Conservation (phyloP, 2,888 invertebrate species). For the Thysanoteuthis rhombus region DNA sequence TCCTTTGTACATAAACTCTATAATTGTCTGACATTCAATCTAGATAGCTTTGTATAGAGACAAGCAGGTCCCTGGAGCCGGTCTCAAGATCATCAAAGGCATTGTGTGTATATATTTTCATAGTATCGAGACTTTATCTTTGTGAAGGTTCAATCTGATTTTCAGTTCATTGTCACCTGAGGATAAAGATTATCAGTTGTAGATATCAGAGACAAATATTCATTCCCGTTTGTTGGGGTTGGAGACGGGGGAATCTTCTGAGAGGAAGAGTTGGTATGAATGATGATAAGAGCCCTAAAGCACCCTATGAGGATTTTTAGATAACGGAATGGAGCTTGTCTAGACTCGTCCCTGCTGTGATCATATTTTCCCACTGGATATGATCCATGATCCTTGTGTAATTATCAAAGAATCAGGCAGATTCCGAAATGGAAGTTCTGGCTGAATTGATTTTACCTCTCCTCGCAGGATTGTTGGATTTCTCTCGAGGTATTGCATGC, state of each 20-base stretch:
- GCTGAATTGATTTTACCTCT: background rate
- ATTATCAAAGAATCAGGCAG: background rate
- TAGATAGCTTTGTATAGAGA: background rate
- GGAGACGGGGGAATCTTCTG: background rate
- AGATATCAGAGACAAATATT: background rate
- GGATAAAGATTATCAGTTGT: background rate
- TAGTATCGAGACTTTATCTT: no score
- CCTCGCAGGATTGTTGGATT: background rate
- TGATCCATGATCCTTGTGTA: background rate
- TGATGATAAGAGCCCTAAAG: no score
- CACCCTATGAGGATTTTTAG: no score
- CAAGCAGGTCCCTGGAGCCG: background rate
- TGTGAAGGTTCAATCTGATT: background rate
- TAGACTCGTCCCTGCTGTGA: background rate
- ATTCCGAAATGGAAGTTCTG: background rate
- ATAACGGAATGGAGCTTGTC: background rate
- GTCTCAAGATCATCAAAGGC: background rate
- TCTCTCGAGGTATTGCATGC: background rate
- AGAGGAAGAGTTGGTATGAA: background rate
- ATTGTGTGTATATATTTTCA: background rate
- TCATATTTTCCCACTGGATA: background rate
- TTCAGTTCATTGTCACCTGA: background rate
- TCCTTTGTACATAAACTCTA: background rate
- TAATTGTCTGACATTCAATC: background rate
- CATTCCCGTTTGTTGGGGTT: background rate